Evolutionary conservation across 2,113 vertebrate genomes (phyloP).

Genomic region (Nibea coibor): DNA sequence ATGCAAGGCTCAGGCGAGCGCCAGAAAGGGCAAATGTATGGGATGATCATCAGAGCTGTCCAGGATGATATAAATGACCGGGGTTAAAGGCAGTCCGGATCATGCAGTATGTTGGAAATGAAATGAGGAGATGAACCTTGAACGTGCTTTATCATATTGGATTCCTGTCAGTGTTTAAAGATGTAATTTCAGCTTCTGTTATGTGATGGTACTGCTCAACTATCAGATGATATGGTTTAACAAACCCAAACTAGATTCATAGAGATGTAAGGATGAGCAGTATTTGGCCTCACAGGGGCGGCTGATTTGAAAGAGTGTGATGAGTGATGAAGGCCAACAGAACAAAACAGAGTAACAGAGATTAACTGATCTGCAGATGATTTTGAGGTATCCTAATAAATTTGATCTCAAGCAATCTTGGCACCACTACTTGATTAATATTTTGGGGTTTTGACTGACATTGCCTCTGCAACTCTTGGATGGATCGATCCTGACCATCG

Average conservation of each 20-base stretch:
- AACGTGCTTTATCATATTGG: conserved; percentile 28
- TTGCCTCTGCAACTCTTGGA: not conserved
- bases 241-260: not conserved
- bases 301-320: not conserved
- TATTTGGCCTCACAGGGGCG: not conserved
- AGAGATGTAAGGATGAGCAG: not conserved
- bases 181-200: conserved; percentile 24
- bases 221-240: not conserved
- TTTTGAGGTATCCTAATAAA: not conserved
- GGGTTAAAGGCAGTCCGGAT: conserved; percentile 41
- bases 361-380: not conserved
- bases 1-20: conserved; percentile 2
- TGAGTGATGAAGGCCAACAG: too few species aligned
- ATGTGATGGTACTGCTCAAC: not conserved
- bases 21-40: conserved; percentile 36
- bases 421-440: not conserved
- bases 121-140: conserved; percentile 18
- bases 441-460: not conserved
- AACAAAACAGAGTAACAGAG: not conserved
- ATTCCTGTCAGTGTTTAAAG: conserved; percentile 17
- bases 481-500: not conserved
- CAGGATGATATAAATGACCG: conserved; percentile 25
- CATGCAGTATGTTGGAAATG: conserved; percentile 15
- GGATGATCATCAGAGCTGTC: conserved; percentile 41
- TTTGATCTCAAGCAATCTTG: not conserved